Percentiles rank a stretch among this genome's conserved stretches.
These are phyloP conservation scores for Poeciliopsis infans DNA, from an alignment of 2,797 vertebrate genomes.

Conservation along the genomic window DNA sequence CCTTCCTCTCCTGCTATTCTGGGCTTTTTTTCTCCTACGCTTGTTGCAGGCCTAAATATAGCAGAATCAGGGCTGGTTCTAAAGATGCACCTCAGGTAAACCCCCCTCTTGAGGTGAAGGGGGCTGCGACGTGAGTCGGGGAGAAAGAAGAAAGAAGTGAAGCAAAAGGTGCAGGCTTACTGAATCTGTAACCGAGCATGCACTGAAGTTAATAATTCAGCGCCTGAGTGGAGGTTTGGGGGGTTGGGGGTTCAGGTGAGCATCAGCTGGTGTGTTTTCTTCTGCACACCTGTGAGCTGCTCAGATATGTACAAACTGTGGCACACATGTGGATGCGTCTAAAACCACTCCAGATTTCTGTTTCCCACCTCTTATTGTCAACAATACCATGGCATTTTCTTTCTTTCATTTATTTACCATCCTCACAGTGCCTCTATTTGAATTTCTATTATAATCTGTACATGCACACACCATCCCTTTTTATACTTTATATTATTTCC, in stretches of 20 bases:
- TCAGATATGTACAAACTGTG: background rate
- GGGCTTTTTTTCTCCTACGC: slow-evolving; percentile 67
- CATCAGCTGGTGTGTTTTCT: background rate
- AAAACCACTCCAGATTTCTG: background rate
- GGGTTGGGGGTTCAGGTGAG: slow-evolving; percentile 1
- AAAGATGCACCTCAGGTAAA: slow-evolving; percentile 68
- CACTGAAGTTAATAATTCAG: slow-evolving; percentile 1
- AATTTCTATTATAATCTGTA: background rate
- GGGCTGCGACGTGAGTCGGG: background rate
- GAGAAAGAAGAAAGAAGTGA: slow-evolving; percentile 2
- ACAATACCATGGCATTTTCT: background rate
- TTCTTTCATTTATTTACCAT: background rate
- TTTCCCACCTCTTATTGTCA: background rate
- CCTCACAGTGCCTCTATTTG: background rate
- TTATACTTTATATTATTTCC: no score
- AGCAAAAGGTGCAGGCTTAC: background rate
- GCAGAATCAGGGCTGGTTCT: slow-evolving; percentile 64
- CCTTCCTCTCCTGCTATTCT: slow-evolving; percentile 70
- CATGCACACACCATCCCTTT: background rate
- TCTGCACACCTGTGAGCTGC: slow-evolving; percentile 1
- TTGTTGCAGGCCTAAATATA: slow-evolving; percentile 73
- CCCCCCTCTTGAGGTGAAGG: slow-evolving; percentile 8
- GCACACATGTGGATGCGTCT: background rate
- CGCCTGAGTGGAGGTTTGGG: background rate
- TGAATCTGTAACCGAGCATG: background rate